Percentiles rank a stretch among this genome's conserved stretches.
phyloP scores from a whole-genome alignment of 2,888 invertebrate species.

The Chymomyza amoena region DNA sequence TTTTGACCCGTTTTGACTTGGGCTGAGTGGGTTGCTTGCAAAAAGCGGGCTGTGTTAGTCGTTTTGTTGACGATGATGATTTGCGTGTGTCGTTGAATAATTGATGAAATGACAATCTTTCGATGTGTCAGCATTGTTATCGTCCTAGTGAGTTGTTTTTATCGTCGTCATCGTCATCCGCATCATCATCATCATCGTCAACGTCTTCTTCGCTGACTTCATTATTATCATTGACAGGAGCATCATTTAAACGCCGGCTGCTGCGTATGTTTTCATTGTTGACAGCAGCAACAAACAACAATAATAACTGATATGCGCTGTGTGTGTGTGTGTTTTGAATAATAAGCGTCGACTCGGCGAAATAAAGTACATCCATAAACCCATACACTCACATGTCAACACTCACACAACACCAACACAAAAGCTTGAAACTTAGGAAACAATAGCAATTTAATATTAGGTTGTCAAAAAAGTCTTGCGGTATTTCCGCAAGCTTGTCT shows the following conservation, averaged over 20 bases:
- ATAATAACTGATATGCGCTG: neutral
- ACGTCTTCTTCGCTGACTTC: slow-evolving; percentile 31
- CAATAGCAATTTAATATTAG: slow-evolving; percentile 57
- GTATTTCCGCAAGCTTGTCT: no score
- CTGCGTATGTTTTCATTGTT: slow-evolving; percentile 41
- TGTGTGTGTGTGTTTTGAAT: slow-evolving; percentile 44
- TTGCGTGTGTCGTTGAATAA: slow-evolving; percentile 66
- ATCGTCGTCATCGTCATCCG: neutral
- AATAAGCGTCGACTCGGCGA: slow-evolving; percentile 46
- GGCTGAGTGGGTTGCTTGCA: slow-evolving; percentile 20
- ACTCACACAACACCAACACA: neutral
- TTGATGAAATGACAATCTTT: slow-evolving; percentile 69
- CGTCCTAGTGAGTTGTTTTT: neutral
- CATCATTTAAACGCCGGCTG: neutral
- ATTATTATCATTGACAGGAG: slow-evolving; percentile 45
- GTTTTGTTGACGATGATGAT: slow-evolving; percentile 67
- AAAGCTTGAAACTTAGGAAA: slow-evolving; percentile 44
- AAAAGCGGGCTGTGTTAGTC: neutral
- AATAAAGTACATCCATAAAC: neutral
- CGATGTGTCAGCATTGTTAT: slow-evolving; percentile 68
- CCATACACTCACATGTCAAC: neutral
- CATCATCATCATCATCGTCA: slow-evolving; percentile 15
- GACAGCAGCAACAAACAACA: slow-evolving; percentile 1
- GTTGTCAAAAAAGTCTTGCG: no score
- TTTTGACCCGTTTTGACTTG: slow-evolving; percentile 25